These are phyloP conservation scores for Parasteatoda lunata DNA, from an alignment of 2,888 invertebrate genomes.

Conservation along the genomic window DNA sequence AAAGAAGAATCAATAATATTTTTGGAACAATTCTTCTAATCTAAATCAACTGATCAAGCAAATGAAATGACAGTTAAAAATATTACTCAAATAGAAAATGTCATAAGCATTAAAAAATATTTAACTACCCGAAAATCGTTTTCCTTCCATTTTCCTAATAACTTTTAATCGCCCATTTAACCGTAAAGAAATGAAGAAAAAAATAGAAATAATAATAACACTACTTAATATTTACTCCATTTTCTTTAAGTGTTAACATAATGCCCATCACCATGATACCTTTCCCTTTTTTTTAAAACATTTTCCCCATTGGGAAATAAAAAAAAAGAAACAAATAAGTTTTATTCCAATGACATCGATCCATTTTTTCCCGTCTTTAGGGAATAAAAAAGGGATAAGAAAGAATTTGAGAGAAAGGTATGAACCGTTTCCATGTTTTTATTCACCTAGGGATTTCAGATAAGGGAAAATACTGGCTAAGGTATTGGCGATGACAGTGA, in stretches of 20 bases:
- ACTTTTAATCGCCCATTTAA: too few species aligned
- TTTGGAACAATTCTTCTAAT: too few species aligned
- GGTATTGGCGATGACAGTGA: constrained; percentile 18
- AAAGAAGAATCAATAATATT: too few species aligned
- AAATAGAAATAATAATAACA: background rate
- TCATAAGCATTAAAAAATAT: too few species aligned
- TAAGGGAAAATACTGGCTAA: background rate
- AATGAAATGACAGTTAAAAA: too few species aligned
- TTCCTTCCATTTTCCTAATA: too few species aligned
- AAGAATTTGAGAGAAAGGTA: background rate
- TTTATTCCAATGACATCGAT: constrained; percentile 5
- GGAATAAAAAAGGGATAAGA: background rate
- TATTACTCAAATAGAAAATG: too few species aligned
- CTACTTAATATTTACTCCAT: background rate
- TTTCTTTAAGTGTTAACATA: background rate
- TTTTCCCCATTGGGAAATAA: background rate
- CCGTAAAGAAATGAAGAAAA: too few species aligned
- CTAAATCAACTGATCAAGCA: too few species aligned
- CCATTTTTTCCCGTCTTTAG: background rate
- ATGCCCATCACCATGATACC: background rate
- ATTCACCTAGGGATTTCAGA: background rate
- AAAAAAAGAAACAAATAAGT: background rate
- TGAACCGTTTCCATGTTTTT: constrained; percentile 1
- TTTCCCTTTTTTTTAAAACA: background rate
- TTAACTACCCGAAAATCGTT: too few species aligned